phyloP scores from a whole-genome alignment of 2,113 vertebrate genomes.

The Bambusicola thoracicus region DNA sequence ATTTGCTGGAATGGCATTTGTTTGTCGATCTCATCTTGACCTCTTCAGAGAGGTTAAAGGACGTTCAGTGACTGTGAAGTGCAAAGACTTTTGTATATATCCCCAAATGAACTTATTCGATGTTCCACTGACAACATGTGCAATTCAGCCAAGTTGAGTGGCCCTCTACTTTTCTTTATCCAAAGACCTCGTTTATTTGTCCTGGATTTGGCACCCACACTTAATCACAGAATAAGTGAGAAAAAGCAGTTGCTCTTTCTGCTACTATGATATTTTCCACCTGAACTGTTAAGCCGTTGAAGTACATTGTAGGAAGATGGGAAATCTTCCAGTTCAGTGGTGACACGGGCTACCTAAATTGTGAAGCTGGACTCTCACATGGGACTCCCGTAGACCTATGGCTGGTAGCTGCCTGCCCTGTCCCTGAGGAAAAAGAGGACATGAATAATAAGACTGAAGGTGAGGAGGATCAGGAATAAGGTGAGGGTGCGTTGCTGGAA shows the following conservation, averaged over 20 bases:
- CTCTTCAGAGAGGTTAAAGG: constrained; percentile 46
- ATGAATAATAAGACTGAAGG: background rate
- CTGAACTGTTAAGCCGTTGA: background rate
- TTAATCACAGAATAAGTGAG: constrained; percentile 56
- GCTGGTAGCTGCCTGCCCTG: background rate
- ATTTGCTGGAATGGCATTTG: constrained; percentile 43
- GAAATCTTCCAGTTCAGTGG: background rate
- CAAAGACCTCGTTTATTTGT: constrained; percentile 54
- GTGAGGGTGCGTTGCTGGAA: background rate
- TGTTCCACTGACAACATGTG: constrained; percentile 41
- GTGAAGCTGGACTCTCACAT: background rate
- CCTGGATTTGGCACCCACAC: constrained; percentile 41
- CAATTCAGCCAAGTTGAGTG: constrained; percentile 44
- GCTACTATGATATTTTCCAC: constrained; percentile 15
- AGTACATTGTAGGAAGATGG: background rate
- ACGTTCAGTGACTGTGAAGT: constrained; percentile 46
- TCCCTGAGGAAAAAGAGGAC: background rate
- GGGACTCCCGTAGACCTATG: background rate
- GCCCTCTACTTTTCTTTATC: constrained; percentile 45
- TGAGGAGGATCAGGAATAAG: background rate
- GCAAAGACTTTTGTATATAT: constrained; percentile 42
- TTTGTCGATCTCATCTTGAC: constrained; percentile 48
- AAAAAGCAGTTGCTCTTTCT: constrained; percentile 64
- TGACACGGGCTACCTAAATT: background rate
- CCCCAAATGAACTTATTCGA: constrained; percentile 59